Evolutionary conservation across 1,140 invertebrate genomes (phyloP), one percentile per base, ranked within the genome.

Genomic region (Himalopsyche phryganea): DNA sequence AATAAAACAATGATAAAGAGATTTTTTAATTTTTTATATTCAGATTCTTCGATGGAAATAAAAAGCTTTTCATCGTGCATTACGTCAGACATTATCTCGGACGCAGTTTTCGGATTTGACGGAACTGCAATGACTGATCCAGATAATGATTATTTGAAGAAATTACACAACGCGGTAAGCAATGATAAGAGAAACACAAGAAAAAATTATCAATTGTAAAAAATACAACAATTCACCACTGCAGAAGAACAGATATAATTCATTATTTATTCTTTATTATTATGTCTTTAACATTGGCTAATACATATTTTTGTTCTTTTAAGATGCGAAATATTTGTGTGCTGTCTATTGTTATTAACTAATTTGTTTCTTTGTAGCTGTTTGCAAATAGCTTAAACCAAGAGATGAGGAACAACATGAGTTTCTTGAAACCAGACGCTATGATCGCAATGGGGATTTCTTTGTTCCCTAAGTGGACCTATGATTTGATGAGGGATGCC

Each of bases 361-460:
- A 28, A 36, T 48, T 19, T 56, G 0, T 56, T 56, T n/a, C 40
- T n/a, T n/a, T n/a, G n/a, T n/a, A 58, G 47, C 9, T 56, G n/a
- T 56, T 56, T 41, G 44, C 36, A 23, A 45, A 48, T 13, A 41
- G 45, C 1, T 9, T 54, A 3, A 54, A 49, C 15, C 58, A 55
- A 36, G 47, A 40, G 6, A 18, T 61, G 4, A n/a, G 59, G 17
- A 40, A 11, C n/a, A 56, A 61, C 41, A 19, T 47, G 17, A 2
- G 40, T 9, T 61, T 61, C 45, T 35, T 61, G 49, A 53, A 53
- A 13, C 59, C 59, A 7, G 59, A 61, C 23, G 1, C 57, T 5
- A 51, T 57, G 49, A 17, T 47, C 0, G 5, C 41, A 11, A 45
- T 56, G 6, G 51, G 40, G 13, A 56, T 61, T 9, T 2, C 40